Evolutionary conservation across 2,888 invertebrate species (phyloP).

Genomic region (Serripes groenlandicus): DNA sequence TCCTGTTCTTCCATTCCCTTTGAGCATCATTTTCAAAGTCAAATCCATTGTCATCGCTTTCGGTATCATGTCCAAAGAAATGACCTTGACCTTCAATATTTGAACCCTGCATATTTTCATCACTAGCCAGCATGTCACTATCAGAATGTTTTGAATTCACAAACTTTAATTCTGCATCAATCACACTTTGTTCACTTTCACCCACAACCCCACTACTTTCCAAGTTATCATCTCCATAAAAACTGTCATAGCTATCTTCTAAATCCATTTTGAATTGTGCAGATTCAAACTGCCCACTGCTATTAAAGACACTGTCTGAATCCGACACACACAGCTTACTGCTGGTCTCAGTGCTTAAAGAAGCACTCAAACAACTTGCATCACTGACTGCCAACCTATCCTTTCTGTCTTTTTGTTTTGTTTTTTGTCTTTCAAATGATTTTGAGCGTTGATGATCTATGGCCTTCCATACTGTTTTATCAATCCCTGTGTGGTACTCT

Average conservation of each 20-base stretch:
- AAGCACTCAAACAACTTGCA: conserved; percentile 18
- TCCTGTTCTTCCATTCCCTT: conserved; percentile 49
- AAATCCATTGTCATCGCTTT: conserved; percentile 58
- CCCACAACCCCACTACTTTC: conserved; percentile 24
- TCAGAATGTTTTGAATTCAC: conserved; percentile 17
- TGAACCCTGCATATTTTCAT: background rate
- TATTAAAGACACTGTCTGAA: conserved; percentile 17
- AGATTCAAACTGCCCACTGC: conserved; percentile 17
- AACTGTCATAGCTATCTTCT: background rate
- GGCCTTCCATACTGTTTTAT: conserved; percentile 72
- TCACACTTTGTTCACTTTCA: conserved; percentile 24
- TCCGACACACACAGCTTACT: conserved; percentile 11
- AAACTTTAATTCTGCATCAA: conserved; percentile 23
- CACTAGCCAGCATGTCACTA: conserved; percentile 4
- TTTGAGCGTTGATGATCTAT: conserved; percentile 74
- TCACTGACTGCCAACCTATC: conserved; percentile 22
- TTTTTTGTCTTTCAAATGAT: conserved; percentile 70
- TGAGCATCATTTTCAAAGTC: conserved; percentile 41
- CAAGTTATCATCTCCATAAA: conserved; percentile 13
- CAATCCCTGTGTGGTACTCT: conserved; percentile 72
- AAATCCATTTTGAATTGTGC: conserved; percentile 12
- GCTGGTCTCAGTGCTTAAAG: conserved; percentile 31
- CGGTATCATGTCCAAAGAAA: conserved; percentile 7
- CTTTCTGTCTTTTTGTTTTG: conserved; percentile 32
- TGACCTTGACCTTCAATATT: conserved; percentile 13